Evolutionary conservation across 2,113 vertebrate species (phyloP), one percentile per base, ranked within the genome.

Genomic region (Nicator chloris): DNA sequence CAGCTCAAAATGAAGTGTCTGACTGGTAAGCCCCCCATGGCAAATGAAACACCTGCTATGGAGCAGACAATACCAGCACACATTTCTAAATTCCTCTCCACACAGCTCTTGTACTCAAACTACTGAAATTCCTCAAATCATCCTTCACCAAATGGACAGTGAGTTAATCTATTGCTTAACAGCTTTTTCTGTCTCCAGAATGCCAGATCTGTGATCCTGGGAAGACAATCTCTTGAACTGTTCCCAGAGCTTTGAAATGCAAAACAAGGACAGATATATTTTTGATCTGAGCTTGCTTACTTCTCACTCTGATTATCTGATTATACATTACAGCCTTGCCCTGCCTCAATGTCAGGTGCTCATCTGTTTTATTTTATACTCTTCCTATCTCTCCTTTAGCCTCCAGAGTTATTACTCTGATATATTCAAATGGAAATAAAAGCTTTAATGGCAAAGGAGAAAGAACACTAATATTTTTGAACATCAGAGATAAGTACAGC

Each of bases 241-340:
- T 6, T 86, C 88, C 64, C 72, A 84, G 26, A 63, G 64, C 96
- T 97, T 96, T 94, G 94, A 93, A 93, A 97, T 92, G 91, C 86
- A 94, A 96, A 94, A 83, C 81, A 96, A 95, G 83, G 81, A 79
- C 77, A 94, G 61, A 78, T 56, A 47, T 23, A 69, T 53, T 95
- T 95, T 86, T 95, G 91, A 96, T 95, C 91, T 54, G 69, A 93
- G 89, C 86, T 96, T 84, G 80, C 91, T 88, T 91, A 88, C 88
- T 95, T 82, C 89, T 84, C 37, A 35, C 66, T 81, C 75, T 21
- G 61, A 85, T 92, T 87, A 84, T 76, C 92, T 89, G 85, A 88
- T 82, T 69, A 88, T 17, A 80, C 77, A 54, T 73, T 63, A 78
- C 64, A 91, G 88, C 24, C 42, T 80, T 44, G 18, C 59, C 8